Percentiles rank a stretch among this genome's conserved stretches.
Evolutionary conservation across 2,888 invertebrate genomes (phyloP).

Genomic region (Icerya purchasi): DNA sequence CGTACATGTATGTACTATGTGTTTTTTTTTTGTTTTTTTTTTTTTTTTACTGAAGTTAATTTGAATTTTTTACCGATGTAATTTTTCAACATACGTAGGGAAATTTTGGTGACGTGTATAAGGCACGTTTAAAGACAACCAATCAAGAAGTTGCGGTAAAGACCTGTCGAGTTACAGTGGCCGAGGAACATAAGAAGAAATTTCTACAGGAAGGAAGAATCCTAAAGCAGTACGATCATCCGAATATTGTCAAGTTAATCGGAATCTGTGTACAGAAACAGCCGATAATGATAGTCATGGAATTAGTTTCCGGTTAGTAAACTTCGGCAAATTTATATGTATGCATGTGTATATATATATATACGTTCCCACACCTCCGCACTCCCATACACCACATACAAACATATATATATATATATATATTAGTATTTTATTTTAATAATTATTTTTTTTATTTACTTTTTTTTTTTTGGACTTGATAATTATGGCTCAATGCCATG

Average conservation of each 20-base stretch:
- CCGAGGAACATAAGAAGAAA: conserved; percentile 80
- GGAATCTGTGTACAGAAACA: conserved; percentile 96
- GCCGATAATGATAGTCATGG: conserved; percentile 99
- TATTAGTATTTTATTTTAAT: too few species aligned
- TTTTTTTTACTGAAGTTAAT: too few species aligned
- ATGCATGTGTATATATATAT: too few species aligned
- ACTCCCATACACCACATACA: background rate
- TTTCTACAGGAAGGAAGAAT: conserved; percentile 90
- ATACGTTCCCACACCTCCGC: background rate
- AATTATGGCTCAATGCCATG: too few species aligned
- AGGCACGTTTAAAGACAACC: conserved; percentile 61
- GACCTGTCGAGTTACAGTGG: conserved; percentile 79
- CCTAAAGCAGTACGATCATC: conserved; percentile 88
- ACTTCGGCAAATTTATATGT: too few species aligned
- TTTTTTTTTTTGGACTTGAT: too few species aligned
- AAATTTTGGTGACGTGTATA: conserved; percentile 93
- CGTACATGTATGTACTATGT: background rate
- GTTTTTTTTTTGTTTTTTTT: too few species aligned
- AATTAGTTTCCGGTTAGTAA: conserved; percentile 63
- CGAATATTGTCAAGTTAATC: conserved; percentile 84
- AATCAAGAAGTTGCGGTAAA: conserved; percentile 84
- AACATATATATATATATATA: too few species aligned
- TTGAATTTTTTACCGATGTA: too few species aligned
- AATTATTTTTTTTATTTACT: too few species aligned
- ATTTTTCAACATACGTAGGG: too few species aligned